Evolutionary conservation across 2,797 vertebrate species (phyloP).

Genomic region (Hylomyscus alleni): DNA sequence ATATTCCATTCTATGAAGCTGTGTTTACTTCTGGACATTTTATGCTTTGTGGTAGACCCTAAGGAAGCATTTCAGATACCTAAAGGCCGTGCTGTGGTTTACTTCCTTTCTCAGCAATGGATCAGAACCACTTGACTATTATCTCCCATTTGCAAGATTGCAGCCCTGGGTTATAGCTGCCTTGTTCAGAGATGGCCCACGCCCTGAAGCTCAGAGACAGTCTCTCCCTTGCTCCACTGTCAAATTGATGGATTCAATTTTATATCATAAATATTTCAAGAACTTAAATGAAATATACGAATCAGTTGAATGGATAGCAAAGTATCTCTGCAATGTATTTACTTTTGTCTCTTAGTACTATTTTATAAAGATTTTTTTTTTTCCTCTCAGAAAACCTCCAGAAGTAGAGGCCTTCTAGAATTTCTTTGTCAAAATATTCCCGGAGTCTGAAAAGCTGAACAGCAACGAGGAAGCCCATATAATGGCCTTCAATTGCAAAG

Average conservation of each 20-base stretch:
- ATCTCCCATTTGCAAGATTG: slow-evolving; percentile 44
- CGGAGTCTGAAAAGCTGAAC: slow-evolving; percentile 58
- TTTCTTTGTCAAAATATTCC: slow-evolving; percentile 72
- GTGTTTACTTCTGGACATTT: slow-evolving; percentile 5
- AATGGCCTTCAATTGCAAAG: slow-evolving; percentile 72
- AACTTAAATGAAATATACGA: slow-evolving; percentile 54
- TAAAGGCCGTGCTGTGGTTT: neutral
- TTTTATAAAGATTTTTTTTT: neutral
- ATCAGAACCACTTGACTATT: slow-evolving; percentile 3
- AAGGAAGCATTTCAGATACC: neutral
- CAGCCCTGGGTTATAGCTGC: neutral
- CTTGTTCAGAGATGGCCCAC: neutral
- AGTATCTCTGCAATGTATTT: neutral
- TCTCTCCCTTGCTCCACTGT: neutral
- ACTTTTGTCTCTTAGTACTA: slow-evolving; percentile 39
- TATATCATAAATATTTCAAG: slow-evolving; percentile 70
- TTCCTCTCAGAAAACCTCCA: slow-evolving; percentile 52
- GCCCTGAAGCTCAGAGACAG: neutral
- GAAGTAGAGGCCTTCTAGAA: slow-evolving; percentile 50
- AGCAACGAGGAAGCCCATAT: slow-evolving; percentile 30
- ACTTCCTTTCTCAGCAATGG: slow-evolving; percentile 11
- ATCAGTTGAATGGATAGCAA: slow-evolving; percentile 51
- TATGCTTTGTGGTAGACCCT: neutral
- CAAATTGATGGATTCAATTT: slow-evolving; percentile 14
- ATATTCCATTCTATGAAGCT: neutral